These are phyloP conservation scores for Pantherophis alleghaniensis DNA, from an alignment of 2,797 vertebrate species.

Conservation along the genomic window DNA sequence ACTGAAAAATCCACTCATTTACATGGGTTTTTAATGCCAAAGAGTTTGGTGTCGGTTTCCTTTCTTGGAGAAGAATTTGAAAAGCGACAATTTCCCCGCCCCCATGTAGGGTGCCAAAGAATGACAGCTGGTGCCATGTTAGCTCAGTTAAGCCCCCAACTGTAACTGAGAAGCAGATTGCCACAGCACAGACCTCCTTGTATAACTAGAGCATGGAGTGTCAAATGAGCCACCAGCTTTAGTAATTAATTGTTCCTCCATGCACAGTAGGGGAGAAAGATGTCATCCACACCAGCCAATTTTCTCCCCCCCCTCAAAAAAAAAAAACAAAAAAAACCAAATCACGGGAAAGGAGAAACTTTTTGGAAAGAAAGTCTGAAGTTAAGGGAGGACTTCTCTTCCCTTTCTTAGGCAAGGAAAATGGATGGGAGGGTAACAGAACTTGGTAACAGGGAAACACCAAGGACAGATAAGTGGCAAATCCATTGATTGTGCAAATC, in stretches of 20 bases:
- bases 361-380: neutral
- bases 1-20: constrained; percentile 56
- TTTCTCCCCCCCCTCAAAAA: neutral
- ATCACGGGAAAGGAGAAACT: neutral
- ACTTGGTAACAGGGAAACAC: neutral
- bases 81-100: neutral
- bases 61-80: constrained; percentile 48
- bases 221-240: constrained; percentile 33
- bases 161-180: constrained; percentile 31
- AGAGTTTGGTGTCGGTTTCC: constrained; percentile 33
- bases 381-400: neutral
- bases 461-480: neutral
- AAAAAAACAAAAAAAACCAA: neutral
- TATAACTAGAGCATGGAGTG: constrained; percentile 29
- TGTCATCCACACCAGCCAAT: neutral
- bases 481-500: neutral
- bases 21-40: constrained; percentile 40
- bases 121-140: constrained; percentile 11
- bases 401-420: neutral
- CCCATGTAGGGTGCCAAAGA: constrained; percentile 28
- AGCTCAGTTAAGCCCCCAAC: constrained; percentile 17
- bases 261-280: neutral
- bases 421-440: too few species aligned
- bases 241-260: neutral
- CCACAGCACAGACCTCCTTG: constrained; percentile 15